A percentile compares a stretch with the other conserved stretches of the same genome.
Conservation (phyloP, 2,888 invertebrate species). For the Stenodema calcarata region DNA sequence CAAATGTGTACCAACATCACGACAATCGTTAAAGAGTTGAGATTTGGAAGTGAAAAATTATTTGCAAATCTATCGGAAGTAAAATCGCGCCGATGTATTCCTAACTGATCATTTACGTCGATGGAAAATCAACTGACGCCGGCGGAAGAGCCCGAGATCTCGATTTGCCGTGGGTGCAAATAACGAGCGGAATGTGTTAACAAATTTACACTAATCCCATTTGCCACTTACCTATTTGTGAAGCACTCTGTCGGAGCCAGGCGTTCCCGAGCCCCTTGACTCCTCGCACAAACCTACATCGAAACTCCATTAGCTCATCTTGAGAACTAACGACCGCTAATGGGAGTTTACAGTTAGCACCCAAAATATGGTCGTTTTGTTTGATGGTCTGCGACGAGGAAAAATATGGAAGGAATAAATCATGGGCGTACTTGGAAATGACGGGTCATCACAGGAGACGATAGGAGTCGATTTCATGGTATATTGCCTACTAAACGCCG, state of each 20-base stretch:
- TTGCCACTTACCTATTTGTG: conserved; percentile 22
- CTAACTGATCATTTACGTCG: background rate
- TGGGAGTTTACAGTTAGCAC: background rate
- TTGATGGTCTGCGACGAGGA: background rate
- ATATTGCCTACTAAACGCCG: background rate
- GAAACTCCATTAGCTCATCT: conserved; percentile 6
- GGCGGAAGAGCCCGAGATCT: background rate
- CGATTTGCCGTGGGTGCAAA: background rate
- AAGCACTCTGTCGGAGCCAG: background rate
- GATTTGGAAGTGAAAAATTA: too few relatives aligned
- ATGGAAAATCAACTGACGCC: background rate
- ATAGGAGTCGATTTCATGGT: background rate
- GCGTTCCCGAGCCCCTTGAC: background rate
- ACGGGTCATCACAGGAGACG: too few relatives aligned
- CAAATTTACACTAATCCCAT: conserved; percentile 30
- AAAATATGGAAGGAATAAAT: background rate
- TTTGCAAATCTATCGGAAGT: background rate
- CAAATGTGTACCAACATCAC: too few relatives aligned
- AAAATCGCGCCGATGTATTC: background rate
- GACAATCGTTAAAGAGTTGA: too few relatives aligned
- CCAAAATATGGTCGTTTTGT: background rate
- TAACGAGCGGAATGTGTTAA: conserved; percentile 5
- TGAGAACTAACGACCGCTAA: conserved; percentile 5
- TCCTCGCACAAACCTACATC: conserved; percentile 4
- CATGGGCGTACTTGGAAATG: background rate